Evolutionary conservation across 92 coral and sea anemone genomes (phyloP).

Genomic region (Nematostella vectensis): DNA sequence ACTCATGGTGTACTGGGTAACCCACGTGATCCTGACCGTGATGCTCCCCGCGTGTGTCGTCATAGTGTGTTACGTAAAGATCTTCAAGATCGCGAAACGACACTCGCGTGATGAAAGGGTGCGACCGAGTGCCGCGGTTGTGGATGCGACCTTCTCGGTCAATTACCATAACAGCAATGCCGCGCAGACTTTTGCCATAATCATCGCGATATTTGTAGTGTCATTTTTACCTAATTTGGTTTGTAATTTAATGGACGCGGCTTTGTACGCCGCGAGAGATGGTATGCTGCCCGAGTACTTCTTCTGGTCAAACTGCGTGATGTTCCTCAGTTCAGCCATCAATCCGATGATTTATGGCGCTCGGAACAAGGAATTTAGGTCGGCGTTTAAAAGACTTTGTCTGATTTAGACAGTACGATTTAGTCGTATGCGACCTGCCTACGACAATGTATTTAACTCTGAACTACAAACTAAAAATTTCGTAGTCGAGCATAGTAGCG

Average conservation of each 20-base stretch:
- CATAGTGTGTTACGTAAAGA: slow-evolving; percentile 11
- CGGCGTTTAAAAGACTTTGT: no score
- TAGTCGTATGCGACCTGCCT: no score
- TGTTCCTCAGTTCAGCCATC: no score
- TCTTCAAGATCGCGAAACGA: slow-evolving; percentile 7
- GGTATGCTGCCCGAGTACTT: slow-evolving; percentile 10
- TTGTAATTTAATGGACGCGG: slow-evolving; percentile 4
- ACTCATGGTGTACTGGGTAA: slow-evolving; percentile 18
- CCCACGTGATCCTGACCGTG: background rate
- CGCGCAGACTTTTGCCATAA: slow-evolving; percentile 9
- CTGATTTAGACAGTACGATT: slow-evolving; percentile 9
- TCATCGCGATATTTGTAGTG: slow-evolving; percentile 6
- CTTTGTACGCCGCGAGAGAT: slow-evolving; percentile 2
- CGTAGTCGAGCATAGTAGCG: no score
- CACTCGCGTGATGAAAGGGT: background rate
- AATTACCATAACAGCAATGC: slow-evolving; percentile 17
- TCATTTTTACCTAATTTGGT: slow-evolving; percentile 14
- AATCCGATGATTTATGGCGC: no score
- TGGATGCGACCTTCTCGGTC: slow-evolving; percentile 7
- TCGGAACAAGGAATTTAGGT: no score
- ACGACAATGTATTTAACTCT: no score
- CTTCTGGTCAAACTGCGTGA: no score
- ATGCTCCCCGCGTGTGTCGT: slow-evolving; percentile 8
- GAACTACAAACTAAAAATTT: no score
- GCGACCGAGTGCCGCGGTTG: slow-evolving; percentile 5